These are phyloP conservation scores for Liasis olivaceus DNA, from an alignment of 2,797 vertebrate species.

Conservation along the genomic window DNA sequence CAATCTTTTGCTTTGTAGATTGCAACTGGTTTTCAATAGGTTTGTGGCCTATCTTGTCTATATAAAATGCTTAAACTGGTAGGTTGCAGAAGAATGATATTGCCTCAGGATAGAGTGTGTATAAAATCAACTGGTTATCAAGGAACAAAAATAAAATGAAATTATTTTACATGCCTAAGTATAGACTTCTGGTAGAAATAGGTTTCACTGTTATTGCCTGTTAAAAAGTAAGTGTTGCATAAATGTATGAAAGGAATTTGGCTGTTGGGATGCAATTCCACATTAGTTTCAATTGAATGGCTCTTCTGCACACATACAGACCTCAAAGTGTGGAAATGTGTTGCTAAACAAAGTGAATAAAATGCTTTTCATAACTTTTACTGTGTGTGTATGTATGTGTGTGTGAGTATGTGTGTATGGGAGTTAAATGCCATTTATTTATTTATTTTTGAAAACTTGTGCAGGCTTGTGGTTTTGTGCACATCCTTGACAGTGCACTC, in stretches of 20 bases:
- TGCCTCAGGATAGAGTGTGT: neutral
- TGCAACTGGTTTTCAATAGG: neutral
- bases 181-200: neutral
- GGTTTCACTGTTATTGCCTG: neutral
- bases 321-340: neutral
- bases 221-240: neutral
- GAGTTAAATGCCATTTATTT: too few species aligned
- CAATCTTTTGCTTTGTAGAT: neutral
- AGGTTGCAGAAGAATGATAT: neutral
- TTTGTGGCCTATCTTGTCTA: neutral
- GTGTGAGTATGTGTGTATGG: too few species aligned
- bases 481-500: neutral
- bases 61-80: neutral
- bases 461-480: neutral
- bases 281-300: neutral
- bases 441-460: too few species aligned
- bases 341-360: neutral
- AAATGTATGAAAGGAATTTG: neutral
- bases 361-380: neutral
- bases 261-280: neutral
- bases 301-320: neutral
- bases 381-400: neutral
- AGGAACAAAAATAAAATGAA: neutral
- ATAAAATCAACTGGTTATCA: neutral
- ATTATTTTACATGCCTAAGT: neutral